Evolutionary conservation across 2,888 invertebrate genomes (phyloP), one percentile per base, ranked within the genome.

Genomic region (Cheilosia urbana): DNA sequence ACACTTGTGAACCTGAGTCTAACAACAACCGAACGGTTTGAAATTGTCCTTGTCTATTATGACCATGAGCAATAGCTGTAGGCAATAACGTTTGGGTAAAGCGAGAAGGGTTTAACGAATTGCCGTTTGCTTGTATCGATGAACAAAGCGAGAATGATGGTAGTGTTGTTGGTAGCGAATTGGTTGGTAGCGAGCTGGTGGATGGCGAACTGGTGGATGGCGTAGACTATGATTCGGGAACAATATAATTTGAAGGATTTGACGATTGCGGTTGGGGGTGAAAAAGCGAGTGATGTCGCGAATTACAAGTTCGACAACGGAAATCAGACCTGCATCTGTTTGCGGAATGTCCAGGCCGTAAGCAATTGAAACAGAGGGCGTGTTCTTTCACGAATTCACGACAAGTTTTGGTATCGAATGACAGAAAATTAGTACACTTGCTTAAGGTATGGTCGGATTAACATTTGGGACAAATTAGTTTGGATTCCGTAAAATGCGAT

Each of bases 311-410:
- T 55, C 34, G 11, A 19, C 58, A n/a, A n/a, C n/a, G n/a, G n/a
- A n/a, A n/a, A n/a, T n/a, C n/a, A n/a, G n/a, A n/a, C n/a, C n/a
- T n/a, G 24, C 65, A 51, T 51, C 40, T 65, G 37, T 51, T 11
- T 6, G 51, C 49, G 6, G 55, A 40, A 42, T 68, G 53, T 42
- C 53, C 51, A 66, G 37, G 21, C n/a, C 53, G n/a, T 15, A 66
- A 51, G 5, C 51, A 53, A 34, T 68, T 68, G 13, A 42, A 69
- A 19, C 57, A 69, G 6, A 42, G 27, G 0, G 55, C 47, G 11
- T 45, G 17, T 42, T 72, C 60, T 53, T 53, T 53, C 1, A 62
- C 62, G 30, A 72, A 62, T 34, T 62, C 53, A 13, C n/a, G 30
- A 62, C 53, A 30, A 13, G 37, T 49, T 19, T 65, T 65, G 5